Percentiles rank a stretch among this genome's conserved stretches.
Conservation (phyloP, 2,888 invertebrate species). For the Catocala fraxini region DNA sequence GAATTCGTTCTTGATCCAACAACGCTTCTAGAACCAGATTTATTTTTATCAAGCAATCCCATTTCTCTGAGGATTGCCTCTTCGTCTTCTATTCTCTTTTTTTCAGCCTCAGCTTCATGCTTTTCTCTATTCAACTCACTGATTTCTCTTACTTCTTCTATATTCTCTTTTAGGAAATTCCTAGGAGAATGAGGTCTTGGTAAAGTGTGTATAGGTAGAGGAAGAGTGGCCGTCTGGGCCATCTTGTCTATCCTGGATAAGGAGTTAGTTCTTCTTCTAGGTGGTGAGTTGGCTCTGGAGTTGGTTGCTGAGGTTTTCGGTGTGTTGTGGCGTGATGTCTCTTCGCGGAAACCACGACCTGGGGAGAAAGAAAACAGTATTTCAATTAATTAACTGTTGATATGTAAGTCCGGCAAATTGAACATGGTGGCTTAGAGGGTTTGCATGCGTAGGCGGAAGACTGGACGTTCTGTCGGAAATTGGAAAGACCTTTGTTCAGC, state of each 20-base stretch:
- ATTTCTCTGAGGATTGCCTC: constrained; percentile 81
- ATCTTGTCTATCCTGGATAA: constrained; percentile 78
- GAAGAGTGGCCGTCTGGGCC: constrained; percentile 74
- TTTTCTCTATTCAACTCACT: constrained; percentile 84
- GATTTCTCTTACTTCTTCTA: constrained; percentile 80
- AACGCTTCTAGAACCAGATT: constrained; percentile 49
- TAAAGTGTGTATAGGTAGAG: constrained; percentile 62
- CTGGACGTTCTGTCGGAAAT: no score
- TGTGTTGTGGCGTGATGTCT: constrained; percentile 86
- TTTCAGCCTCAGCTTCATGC: constrained; percentile 80
- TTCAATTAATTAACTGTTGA: neutral
- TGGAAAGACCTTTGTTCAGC: no score
- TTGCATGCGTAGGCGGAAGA: no score
- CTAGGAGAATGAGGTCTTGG: constrained; percentile 77
- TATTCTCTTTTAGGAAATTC: constrained; percentile 83
- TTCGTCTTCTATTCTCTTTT: constrained; percentile 78
- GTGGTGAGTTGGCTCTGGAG: constrained; percentile 79
- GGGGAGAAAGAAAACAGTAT: constrained; percentile 29
- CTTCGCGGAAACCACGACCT: constrained; percentile 86
- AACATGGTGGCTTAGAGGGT: no score
- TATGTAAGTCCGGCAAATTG: no score
- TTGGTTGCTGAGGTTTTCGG: constrained; percentile 80
- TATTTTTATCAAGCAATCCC: constrained; percentile 75
- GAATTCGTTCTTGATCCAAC: constrained; percentile 62
- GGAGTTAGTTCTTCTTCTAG: constrained; percentile 77